A percentile compares a stretch with the other conserved stretches of the same genome.
Evolutionary conservation across 2,888 invertebrate species (phyloP).

Genomic region (Myathropa florea): DNA sequence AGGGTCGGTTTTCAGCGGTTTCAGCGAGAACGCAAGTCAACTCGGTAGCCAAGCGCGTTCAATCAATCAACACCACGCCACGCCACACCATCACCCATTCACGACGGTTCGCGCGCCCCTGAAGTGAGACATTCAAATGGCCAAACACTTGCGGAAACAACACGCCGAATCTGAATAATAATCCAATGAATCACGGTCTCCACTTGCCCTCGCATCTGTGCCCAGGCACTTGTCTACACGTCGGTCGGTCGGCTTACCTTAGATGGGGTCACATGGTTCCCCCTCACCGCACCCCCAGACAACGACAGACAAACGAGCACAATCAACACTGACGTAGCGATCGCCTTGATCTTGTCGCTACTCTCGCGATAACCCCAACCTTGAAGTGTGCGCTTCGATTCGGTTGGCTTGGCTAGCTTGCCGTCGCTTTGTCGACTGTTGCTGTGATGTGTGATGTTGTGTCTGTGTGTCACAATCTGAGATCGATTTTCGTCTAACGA

Average conservation of each 20-base stretch:
- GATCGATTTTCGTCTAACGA: conserved; percentile 14
- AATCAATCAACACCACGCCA: neutral
- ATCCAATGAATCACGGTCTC: conserved; percentile 42
- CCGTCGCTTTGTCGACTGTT: neutral
- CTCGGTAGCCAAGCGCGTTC: neutral
- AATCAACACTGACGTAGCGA: conserved; percentile 16
- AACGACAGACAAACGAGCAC: neutral
- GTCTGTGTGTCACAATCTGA: conserved; percentile 23
- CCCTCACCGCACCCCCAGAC: neutral
- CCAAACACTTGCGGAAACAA: conserved; percentile 28
- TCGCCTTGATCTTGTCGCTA: conserved; percentile 69
- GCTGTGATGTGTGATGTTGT: conserved; percentile 6
- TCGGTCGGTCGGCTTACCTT: conserved; percentile 15
- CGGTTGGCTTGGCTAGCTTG: neutral
- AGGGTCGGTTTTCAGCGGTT: neutral
- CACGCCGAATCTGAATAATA: conserved; percentile 13
- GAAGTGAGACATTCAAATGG: conserved; percentile 11
- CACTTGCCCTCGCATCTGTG: conserved; percentile 23
- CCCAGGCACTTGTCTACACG: conserved; percentile 33
- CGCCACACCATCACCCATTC: neutral
- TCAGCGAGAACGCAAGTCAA: neutral
- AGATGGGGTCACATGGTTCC: neutral
- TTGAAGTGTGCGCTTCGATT: conserved; percentile 56
- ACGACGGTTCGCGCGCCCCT: neutral
- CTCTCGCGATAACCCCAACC: conserved; percentile 63